These are phyloP conservation scores for Cisticola juncidis DNA, from an alignment of 2,113 vertebrate species.

Conservation along the genomic window DNA sequence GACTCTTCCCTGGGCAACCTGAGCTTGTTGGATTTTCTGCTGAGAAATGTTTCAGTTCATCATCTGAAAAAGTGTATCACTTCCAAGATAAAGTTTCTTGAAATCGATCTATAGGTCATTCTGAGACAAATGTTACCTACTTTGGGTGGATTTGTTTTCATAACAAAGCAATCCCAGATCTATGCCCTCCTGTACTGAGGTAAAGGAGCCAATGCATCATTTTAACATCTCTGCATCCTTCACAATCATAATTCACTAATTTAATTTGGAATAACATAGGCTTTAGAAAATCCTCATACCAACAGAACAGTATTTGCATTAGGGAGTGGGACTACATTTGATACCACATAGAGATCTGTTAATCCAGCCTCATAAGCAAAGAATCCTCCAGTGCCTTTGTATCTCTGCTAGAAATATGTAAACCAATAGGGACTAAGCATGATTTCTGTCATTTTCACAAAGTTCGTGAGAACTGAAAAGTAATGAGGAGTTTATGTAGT, in stretches of 20 bases:
- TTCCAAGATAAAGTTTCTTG: neutral
- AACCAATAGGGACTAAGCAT: neutral
- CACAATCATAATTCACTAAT: neutral
- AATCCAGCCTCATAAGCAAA: neutral
- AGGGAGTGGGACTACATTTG: neutral
- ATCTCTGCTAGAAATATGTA: neutral
- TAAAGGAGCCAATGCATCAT: neutral
- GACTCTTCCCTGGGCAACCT: neutral
- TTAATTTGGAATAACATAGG: neutral
- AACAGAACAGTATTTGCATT: neutral
- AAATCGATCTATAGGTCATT: neutral
- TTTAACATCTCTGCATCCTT: neutral
- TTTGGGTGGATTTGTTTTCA: neutral
- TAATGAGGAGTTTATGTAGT: neutral
- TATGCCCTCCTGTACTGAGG: neutral
- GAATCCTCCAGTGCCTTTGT: neutral
- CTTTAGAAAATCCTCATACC: neutral
- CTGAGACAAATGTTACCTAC: neutral
- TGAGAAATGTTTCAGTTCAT: neutral
- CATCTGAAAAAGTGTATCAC: neutral
- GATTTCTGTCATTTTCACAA: neutral
- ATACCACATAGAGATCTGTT: neutral
- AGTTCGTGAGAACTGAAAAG: neutral
- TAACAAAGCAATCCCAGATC: neutral
- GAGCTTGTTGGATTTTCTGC: neutral